Base-by-base conservation (phyloP, 1,140 invertebrate genomes). In the Neomicropteryx cornuta region DNA sequence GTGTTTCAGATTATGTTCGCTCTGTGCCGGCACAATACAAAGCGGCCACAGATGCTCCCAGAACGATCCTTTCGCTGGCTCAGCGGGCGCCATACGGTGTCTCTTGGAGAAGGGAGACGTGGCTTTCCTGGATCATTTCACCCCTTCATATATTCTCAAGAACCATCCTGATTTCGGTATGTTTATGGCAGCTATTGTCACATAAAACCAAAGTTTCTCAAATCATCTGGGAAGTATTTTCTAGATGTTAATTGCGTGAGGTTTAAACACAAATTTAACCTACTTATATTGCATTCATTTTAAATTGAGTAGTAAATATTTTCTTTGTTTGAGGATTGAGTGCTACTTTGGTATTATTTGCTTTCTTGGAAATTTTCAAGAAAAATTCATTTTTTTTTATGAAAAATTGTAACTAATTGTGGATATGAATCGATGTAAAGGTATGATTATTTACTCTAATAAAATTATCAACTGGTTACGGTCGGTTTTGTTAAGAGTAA, bases 81-180 rank as follows among this genome's bases (percentile, higher is more conserved):
- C 89, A 53, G 76, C 83, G 56, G 92, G 92, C 4, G 89, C 92
- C 3, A 84, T 96, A 41, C 73, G 76, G 41, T 97, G 92, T 62
- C 68, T 97, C 1, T 60, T 90, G 3, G 87, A 92, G 48, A 58
- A 60, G 21, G 91, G 90, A 20, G 89, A 98, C 33, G 77, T 98
- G 32, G 92, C 93, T 1, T 97, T 97, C 62, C 66, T 97, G 1
- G 79, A 86, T 38, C 90, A 97, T 52, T 84, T 82, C 0, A 92
- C 90, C 4, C 78, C 89, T 4, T 45, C 68, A 13, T 78, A 87
- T 62, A 77, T 87, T 62, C 73, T 80, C 4, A 51, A 64, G 8
- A 67, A 58, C 2, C 64, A 56, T 36, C 58, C 58, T 42, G 71
- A 79, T 47, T 75, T 73, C 35, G 60, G 77, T 78, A 52, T 54